A percentile compares a stretch with the other conserved stretches of the same genome.
Conservation (phyloP, 2,888 invertebrate genomes). For the Philereme vetulata region DNA sequence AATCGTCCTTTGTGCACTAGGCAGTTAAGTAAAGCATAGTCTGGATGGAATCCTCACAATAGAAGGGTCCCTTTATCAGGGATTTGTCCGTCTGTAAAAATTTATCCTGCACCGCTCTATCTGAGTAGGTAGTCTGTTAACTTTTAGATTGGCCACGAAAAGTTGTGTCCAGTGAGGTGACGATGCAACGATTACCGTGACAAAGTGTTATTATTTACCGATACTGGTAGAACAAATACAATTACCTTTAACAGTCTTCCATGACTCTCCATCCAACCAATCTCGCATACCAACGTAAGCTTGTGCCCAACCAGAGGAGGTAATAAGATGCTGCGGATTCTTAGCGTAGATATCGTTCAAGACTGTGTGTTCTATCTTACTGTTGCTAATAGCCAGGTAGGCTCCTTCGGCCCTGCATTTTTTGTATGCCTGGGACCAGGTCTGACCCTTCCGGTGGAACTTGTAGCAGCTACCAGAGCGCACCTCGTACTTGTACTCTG, state of each 20-base stretch:
- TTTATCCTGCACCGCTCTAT: too few species aligned
- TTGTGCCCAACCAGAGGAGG: neutral
- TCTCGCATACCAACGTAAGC: constrained; percentile 8
- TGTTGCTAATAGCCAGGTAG: constrained; percentile 8
- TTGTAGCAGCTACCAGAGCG: constrained; percentile 18
- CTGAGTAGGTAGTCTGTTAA: too few species aligned
- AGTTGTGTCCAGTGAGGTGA: too few species aligned
- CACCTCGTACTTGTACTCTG: neutral
- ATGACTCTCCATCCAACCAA: constrained; percentile 7
- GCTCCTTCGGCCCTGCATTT: constrained; percentile 10
- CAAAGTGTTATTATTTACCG: too few species aligned
- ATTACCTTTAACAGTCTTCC: constrained; percentile 7
- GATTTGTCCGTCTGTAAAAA: too few species aligned
- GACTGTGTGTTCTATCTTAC: neutral
- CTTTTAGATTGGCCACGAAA: too few species aligned
- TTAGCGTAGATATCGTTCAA: neutral
- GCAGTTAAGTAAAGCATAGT: too few species aligned
- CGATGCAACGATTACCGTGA: too few species aligned
- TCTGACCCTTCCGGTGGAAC: neutral
- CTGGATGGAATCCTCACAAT: too few species aligned
- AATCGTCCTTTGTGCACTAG: too few species aligned
- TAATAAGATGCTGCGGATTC: neutral
- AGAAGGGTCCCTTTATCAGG: too few species aligned
- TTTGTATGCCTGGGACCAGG: constrained; percentile 11
- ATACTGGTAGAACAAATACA: too few species aligned